phyloP scores from a whole-genome alignment of 2,113 vertebrate species.

The Pantherophis guttatus region DNA sequence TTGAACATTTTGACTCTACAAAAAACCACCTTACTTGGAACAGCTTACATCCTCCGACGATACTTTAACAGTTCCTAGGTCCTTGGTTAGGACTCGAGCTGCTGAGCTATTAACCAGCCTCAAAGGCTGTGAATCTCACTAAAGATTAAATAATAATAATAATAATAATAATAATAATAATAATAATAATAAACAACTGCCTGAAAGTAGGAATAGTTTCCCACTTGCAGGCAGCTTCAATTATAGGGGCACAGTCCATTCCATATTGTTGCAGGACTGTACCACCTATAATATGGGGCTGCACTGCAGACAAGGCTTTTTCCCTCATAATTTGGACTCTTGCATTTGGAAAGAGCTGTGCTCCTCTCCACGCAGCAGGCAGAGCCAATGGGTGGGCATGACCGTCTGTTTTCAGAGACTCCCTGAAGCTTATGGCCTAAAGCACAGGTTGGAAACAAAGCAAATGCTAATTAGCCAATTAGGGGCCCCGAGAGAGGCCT shows the following conservation, averaged over 20 bases:
- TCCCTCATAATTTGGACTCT: background rate
- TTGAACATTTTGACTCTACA: no score
- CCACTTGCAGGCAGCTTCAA: background rate
- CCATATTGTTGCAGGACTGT: background rate
- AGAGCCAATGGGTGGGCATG: background rate
- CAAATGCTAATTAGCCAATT: background rate
- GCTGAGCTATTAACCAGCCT: no score
- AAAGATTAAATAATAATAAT: no score
- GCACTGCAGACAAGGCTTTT: no score
- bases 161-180: no score
- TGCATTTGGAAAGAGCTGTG: background rate
- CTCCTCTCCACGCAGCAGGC: background rate
- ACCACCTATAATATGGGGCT: background rate
- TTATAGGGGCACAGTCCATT: background rate
- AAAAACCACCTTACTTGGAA: no score
- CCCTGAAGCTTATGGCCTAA: background rate
- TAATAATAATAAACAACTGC: no score
- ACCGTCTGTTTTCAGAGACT: background rate
- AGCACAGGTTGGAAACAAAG: background rate
- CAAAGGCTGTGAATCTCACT: no score
- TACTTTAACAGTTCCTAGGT: no score
- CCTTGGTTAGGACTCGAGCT: no score
- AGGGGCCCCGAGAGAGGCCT: background rate
- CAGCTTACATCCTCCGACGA: no score
- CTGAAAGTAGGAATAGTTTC: background rate